Base-by-base conservation (phyloP, 2,797 vertebrate species). In the Urophycis tenuis region DNA sequence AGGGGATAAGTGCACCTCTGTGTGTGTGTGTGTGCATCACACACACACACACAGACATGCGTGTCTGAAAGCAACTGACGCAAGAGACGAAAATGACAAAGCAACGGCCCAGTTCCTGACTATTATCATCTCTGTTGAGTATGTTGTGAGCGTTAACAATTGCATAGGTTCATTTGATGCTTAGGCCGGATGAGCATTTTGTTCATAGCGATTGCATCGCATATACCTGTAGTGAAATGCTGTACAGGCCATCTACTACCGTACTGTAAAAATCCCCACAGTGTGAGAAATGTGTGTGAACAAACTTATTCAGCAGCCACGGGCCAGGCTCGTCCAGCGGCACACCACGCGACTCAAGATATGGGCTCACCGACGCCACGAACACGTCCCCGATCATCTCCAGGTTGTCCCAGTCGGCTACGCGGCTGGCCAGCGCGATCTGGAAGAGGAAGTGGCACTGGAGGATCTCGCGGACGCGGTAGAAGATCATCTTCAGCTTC, bases 341-440 rank as follows among this genome's bases (percentile, higher is more conserved):
- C 6, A 31, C 31, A 70, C 14, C 11, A 70, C 29, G 0, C 30
- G n/a, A 32, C 75, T 33, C 0, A 71, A 78, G 73, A 29, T 10
- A 33, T 11, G 19, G 53, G 78, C 92, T 94, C 92, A 99, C 97
- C 79, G 98, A 99, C 71, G 98, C 98, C 77, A 99, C 98, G 78
- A 99, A 99, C 74, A 99, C 96, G 22, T 99, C 98, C 0, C 98
- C 98, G 0, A 99, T 99, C 92, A 95, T 98, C 85, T 99, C 97
- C 78, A 96, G 88, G 2, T 93, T 87, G 81, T 99, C 97, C 98
- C 98, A 99, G 84, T 99, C 97, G 0, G 96, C 93, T 10, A 99
- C 96, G 0, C 98, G 95, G 88, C 97, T 96, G 0, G 97, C 97
- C 87, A 99, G 91, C 0, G 98, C 98, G 0, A 99, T 99, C 88